Evolutionary conservation across 2,113 vertebrate species (phyloP).

Genomic region (Arothron firmamentum): DNA sequence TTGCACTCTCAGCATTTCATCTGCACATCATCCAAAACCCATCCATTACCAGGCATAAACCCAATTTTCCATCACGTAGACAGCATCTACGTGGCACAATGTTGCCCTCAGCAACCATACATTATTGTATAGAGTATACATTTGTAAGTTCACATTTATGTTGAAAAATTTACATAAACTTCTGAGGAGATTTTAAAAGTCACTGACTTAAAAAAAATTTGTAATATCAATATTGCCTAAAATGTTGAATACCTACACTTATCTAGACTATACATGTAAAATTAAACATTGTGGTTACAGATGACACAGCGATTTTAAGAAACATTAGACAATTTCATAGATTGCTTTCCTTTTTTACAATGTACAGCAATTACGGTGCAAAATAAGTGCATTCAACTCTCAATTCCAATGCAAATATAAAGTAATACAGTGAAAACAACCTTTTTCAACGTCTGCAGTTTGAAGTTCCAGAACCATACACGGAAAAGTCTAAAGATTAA

Average conservation of each 20-base stretch:
- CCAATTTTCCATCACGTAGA: slow-evolving; percentile 54
- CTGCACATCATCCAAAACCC: slow-evolving; percentile 48
- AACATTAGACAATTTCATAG: too few relatives aligned
- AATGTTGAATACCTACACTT: too few relatives aligned
- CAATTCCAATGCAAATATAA: neutral
- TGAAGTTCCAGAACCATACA: neutral
- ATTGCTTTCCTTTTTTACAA: too few relatives aligned
- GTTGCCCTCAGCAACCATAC: slow-evolving; percentile 5
- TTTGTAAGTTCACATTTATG: neutral
- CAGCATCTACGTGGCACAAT: neutral
- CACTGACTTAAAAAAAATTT: neutral
- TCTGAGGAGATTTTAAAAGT: too few relatives aligned
- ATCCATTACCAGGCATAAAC: slow-evolving; percentile 39
- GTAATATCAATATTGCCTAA: too few relatives aligned
- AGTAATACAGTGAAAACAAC: slow-evolving; percentile 7
- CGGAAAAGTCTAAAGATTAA: slow-evolving; percentile 47
- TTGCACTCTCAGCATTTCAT: slow-evolving; percentile 52
- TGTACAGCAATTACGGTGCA: too few relatives aligned
- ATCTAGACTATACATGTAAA: too few relatives aligned
- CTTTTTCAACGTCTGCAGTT: slow-evolving; percentile 4
- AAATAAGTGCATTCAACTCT: too few relatives aligned
- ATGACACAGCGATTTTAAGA: too few relatives aligned
- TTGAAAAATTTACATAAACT: neutral
- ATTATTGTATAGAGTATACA: neutral
- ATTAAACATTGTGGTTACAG: too few relatives aligned